A percentile compares a stretch with the other conserved stretches of the same genome.
Evolutionary conservation across 2,888 invertebrate species (phyloP).

Genomic region (Lycocerus yunnanus): DNA sequence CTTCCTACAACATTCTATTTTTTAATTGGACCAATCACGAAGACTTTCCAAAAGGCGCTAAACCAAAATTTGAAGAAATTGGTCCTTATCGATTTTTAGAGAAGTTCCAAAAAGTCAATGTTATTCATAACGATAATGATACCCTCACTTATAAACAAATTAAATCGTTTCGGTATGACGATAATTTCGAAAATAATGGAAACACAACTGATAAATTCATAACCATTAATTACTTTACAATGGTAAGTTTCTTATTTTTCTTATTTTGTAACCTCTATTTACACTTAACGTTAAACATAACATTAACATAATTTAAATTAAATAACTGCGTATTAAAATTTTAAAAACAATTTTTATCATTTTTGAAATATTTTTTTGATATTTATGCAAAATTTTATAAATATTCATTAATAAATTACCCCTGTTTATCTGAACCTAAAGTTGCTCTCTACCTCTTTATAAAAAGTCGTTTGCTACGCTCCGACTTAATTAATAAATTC

Average conservation of each 20-base stretch:
- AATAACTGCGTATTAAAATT: no score
- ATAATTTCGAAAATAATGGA: slow-evolving; percentile 59
- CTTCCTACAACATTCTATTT: slow-evolving; percentile 70
- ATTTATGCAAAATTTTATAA: no score
- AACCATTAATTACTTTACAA: slow-evolving; percentile 75
- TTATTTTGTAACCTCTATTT: neutral
- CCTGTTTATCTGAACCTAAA: no score
- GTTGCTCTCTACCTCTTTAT: no score
- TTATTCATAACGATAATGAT: slow-evolving; percentile 72
- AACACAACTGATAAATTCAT: slow-evolving; percentile 71
- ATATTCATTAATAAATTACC: no score
- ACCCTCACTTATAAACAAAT: slow-evolving; percentile 74
- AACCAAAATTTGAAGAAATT: slow-evolving; percentile 61
- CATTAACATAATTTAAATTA: no score
- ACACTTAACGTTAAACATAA: no score
- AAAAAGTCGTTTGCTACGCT: no score
- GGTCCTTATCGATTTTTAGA: slow-evolving; percentile 74
- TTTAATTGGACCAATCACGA: slow-evolving; percentile 83
- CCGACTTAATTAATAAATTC: no score
- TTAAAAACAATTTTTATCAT: no score
- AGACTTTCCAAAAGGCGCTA: slow-evolving; percentile 59
- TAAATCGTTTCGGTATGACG: slow-evolving; percentile 72
- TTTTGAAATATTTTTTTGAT: no score
- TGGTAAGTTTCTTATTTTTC: slow-evolving; percentile 64
- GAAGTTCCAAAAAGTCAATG: slow-evolving; percentile 69